These are phyloP conservation scores for Notospermus geniculatus DNA, from an alignment of 1,140 invertebrate genomes.

Conservation along the genomic window DNA sequence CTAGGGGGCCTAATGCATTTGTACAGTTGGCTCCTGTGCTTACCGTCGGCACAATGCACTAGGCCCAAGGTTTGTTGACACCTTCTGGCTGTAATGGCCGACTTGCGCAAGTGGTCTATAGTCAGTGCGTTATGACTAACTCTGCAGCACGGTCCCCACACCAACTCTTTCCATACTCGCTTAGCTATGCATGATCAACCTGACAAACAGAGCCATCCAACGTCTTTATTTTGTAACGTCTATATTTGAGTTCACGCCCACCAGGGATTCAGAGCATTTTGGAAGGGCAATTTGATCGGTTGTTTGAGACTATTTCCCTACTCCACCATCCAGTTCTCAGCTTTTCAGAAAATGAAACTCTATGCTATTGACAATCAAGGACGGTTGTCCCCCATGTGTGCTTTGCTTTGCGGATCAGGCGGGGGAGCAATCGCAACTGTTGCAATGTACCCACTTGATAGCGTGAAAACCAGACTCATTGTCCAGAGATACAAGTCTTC, in stretches of 20 bases:
- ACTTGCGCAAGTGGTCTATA: too few relatives aligned
- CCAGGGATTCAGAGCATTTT: background rate
- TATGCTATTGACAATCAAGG: background rate
- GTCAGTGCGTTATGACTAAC: too few relatives aligned
- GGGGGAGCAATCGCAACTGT: background rate
- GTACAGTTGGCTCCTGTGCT: too few relatives aligned
- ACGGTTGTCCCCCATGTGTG: background rate
- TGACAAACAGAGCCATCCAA: too few relatives aligned
- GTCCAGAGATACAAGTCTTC: background rate
- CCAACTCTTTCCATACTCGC: too few relatives aligned
- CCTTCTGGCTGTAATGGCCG: too few relatives aligned
- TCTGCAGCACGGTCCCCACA: too few relatives aligned
- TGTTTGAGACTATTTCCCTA: background rate
- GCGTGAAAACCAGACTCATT: background rate
- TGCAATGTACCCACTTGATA: background rate
- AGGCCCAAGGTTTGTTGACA: too few relatives aligned
- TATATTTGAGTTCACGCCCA: background rate
- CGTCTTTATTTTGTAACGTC: too few relatives aligned
- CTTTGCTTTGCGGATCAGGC: background rate
- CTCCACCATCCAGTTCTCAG: background rate
- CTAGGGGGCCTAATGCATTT: too few relatives aligned
- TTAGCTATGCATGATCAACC: too few relatives aligned
- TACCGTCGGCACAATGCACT: too few relatives aligned
- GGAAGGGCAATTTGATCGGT: background rate
- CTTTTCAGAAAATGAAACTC: background rate